Conservation (phyloP, 2,113 vertebrate genomes). For the Microtus montanus region DNA sequence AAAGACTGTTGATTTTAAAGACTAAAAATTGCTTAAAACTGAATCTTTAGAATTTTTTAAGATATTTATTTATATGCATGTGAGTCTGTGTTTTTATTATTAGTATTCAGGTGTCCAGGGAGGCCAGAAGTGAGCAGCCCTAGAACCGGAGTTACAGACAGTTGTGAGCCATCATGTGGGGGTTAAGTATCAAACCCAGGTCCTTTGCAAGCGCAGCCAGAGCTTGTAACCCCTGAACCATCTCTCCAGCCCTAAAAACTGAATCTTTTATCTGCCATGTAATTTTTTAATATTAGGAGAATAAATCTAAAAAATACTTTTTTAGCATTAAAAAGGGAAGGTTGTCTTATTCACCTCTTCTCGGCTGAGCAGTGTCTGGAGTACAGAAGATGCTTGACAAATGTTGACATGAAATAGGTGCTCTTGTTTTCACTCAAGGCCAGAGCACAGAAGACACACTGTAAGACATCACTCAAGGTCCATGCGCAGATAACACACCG, state of each 20-base stretch:
- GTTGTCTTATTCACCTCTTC: not conserved
- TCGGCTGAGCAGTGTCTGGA: not conserved
- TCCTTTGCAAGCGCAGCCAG: not conserved
- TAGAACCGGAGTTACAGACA: not conserved
- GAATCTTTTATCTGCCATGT: not conserved
- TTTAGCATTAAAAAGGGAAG: not conserved
- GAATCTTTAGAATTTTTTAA: not conserved
- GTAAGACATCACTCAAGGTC: not conserved
- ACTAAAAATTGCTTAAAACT: not conserved
- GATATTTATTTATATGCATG: not conserved
- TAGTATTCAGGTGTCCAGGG: not conserved
- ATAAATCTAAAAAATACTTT: not conserved
- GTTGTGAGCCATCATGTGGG: not conserved
- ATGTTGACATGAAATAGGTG: not conserved
- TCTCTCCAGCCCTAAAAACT: not conserved
- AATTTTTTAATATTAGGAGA: not conserved
- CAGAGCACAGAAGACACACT: not conserved
- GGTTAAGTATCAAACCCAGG: not conserved
- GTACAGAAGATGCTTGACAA: not conserved
- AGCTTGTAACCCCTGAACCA: not conserved
- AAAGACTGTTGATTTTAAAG: not conserved
- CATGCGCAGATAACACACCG: accelerated
- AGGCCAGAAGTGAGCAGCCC: not conserved
- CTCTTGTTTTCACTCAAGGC: not conserved
- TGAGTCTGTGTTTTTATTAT: not conserved